Base-by-base conservation (phyloP, 2,888 invertebrate species). In the Cataglyphis cursor region DNA sequence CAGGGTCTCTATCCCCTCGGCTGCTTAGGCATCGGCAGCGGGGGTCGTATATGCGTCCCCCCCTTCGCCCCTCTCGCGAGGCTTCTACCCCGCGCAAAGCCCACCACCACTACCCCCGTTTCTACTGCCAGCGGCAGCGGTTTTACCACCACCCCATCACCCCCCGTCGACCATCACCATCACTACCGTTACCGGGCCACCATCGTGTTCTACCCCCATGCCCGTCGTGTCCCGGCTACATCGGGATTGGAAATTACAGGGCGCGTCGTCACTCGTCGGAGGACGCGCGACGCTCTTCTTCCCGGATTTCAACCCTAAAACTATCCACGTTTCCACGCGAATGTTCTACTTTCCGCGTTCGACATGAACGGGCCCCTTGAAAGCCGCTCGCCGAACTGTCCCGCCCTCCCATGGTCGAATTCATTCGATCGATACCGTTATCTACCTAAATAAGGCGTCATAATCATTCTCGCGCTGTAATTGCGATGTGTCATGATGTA, bases 221-320 rank as follows among this genome's bases (percentile, higher is more conserved):
- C 24, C 28, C 35, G 57, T 21, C 51, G 80, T 76, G 28, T 76
- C 75, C 65, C 82, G 48, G 78, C 73, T 44, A 61, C 78, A 65
- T 88, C 87, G 73, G 82, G 80, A 85, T 87, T 83, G 89, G 87
- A 89, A 89, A 90, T 91, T 88, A 89, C 86, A 88, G 82, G 86
- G 86, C 83, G 88, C 85, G 85, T 82, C 85, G 85, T 82, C 85
- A 80, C 86, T 83, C 83, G 82, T 76, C 82, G 81, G 82, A 31
- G 74, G 81, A 82, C 82, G 51, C 64, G 70, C 64, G 70, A 57
- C 48, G 76, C 51, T 54, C 44, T 24, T 31, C 66, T 66, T 76
- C 12, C 18, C 66, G 59, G 48, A 31, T 44, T 59, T 48, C 61
- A 59, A 80, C 44, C 72, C 70, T 44, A 54, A 80, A 80, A 80